Evolutionary conservation across 2,113 vertebrate genomes (phyloP), one percentile per base, ranked within the genome.

Genomic region (Heptranchias perlo): DNA sequence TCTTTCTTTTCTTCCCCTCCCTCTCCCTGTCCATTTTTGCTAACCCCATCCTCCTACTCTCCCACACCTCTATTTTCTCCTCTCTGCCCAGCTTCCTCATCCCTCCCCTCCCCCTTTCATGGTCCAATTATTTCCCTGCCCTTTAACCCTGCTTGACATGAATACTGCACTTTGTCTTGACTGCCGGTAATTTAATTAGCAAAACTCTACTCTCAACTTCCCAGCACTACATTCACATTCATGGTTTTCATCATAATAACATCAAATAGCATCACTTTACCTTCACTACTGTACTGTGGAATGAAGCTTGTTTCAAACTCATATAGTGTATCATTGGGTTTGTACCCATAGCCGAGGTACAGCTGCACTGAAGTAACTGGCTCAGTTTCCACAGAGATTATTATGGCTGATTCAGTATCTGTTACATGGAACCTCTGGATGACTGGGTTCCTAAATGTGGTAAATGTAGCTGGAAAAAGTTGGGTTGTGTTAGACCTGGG

Each of bases 291-390:
- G 58, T 39, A 64, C 14, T 18, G 35, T 39, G 58, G 89, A 93
- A 93, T 2, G 35, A 93, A 93, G 54, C 58, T 93, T 39, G 58
- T 44, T 62, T 93, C 89, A 93, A 93, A 93, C 1, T 93, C 89
- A 64, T 93, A 44, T 7, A 62, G 58, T 6, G 89, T 93, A 16
- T 93, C 89, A 93, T 93, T 93, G 54, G 89, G 58, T n/a, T n/a
- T 93, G 58, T 6, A 62, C 1, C 4, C 58, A 93, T 93, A 23
- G 16, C 35, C 39, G 58, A 93, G 61, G 35, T 93, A 64, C 58
- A 93, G 89, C 3, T 62, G 89, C 18, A 62, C 18, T 93, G 89
- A 64, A 44, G 58, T 93, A 93, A 64, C 58, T 8, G 89, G 89
- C 21, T 93, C n/a, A 5, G 58, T 62, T 39, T 61, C 35, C 44